Percentiles rank a stretch among this genome's conserved stretches.
phyloP scores from a whole-genome alignment of 2,888 invertebrate species.

The Fragum sueziense region DNA sequence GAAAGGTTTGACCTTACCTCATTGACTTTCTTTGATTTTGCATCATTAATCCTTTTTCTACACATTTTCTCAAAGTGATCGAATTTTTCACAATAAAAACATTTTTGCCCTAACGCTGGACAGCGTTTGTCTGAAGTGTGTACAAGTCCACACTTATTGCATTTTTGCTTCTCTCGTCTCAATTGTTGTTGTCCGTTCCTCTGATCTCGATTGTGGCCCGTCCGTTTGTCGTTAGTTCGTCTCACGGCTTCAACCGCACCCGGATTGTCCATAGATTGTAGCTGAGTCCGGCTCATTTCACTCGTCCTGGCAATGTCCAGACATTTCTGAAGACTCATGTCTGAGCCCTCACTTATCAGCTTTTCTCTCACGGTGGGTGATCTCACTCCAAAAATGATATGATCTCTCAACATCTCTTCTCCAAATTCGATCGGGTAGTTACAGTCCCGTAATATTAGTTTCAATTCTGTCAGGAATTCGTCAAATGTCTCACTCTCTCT shows the following conservation, averaged over 20 bases:
- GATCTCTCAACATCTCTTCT: constrained; percentile 40
- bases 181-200: background rate
- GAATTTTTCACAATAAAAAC: constrained; percentile 23
- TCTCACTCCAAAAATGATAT: constrained; percentile 46
- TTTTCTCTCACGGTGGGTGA: constrained; percentile 36
- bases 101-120: constrained; percentile 40
- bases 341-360: constrained; percentile 40
- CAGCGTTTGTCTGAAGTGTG: constrained; percentile 28
- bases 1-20: background rate
- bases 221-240: background rate
- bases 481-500: no score
- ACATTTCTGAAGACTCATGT: constrained; percentile 34
- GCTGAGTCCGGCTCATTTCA: constrained; percentile 22
- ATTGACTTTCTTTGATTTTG: background rate
- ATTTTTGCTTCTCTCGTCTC: background rate
- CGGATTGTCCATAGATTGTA: background rate
- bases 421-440: background rate
- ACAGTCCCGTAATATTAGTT: no score
- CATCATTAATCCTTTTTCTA: background rate
- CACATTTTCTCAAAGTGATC: constrained; percentile 40
- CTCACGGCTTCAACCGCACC: background rate
- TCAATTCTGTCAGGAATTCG: no score
- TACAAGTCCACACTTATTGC: constrained; percentile 24
- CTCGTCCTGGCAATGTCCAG: constrained; percentile 43
- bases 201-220: background rate